Percentiles rank a stretch among this genome's conserved stretches.
These are phyloP conservation scores for Lycia hirtaria DNA, from an alignment of 2,888 invertebrate species.

Conservation along the genomic window DNA sequence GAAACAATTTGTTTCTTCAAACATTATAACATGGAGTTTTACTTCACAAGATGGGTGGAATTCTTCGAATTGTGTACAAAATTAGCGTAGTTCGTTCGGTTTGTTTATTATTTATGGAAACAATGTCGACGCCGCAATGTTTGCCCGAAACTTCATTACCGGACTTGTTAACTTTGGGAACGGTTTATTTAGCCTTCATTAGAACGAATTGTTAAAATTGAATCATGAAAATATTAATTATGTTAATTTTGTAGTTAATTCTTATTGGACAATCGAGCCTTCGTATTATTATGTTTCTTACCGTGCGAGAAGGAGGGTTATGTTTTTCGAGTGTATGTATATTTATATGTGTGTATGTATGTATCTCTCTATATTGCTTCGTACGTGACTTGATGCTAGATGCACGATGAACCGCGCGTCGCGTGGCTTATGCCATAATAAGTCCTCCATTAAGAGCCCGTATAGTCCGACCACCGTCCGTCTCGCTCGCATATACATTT, in stretches of 20 bases:
- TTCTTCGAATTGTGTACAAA: constrained; percentile 21
- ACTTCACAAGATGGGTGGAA: constrained; percentile 2
- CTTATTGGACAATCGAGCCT: background rate
- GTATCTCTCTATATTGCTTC: too few relatives aligned
- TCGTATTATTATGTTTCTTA: too few relatives aligned
- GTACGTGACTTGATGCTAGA: too few relatives aligned
- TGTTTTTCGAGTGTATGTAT: too few relatives aligned
- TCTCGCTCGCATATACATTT: too few relatives aligned
- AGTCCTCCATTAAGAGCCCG: too few relatives aligned
- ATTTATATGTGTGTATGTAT: too few relatives aligned
- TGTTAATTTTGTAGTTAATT: background rate
- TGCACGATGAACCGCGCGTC: too few relatives aligned
- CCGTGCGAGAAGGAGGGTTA: too few relatives aligned
- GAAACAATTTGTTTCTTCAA: constrained; percentile 7
- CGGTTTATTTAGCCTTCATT: constrained; percentile 34
- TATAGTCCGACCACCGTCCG: too few relatives aligned
- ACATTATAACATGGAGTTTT: background rate
- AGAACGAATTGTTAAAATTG: constrained; percentile 23
- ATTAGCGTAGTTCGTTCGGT: constrained; percentile 21
- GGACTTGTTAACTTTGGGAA: constrained; percentile 23
- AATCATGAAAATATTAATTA: background rate
- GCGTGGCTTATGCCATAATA: too few relatives aligned
- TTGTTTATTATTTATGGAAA: constrained; percentile 25
- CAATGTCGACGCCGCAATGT: constrained; percentile 25
- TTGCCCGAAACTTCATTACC: constrained; percentile 24